Percentiles rank a stretch among this genome's conserved stretches.
Conservation (phyloP, 2,888 invertebrate species). For the Agrochola macilenta region DNA sequence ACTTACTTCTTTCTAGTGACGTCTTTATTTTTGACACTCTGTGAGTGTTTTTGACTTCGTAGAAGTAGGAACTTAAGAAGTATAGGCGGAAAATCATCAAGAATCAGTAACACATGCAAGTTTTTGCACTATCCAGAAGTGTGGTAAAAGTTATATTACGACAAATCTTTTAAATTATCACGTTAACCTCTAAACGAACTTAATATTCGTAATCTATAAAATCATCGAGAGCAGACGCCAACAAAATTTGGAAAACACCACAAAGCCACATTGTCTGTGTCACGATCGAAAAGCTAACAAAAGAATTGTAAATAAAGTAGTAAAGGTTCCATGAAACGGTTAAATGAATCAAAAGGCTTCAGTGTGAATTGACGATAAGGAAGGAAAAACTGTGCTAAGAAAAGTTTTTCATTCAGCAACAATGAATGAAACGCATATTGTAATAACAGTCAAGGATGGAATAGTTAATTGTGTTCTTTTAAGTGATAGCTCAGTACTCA, state of each 20-base stretch:
- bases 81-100: background rate
- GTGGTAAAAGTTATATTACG: background rate
- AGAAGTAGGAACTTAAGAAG: background rate
- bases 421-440: conserved; percentile 44
- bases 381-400: conserved; percentile 16
- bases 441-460: conserved; percentile 22
- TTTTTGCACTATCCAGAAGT: background rate
- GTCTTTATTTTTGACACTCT: conserved; percentile 6
- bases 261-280: background rate
- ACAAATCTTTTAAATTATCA: background rate
- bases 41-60: background rate
- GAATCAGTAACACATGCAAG: background rate
- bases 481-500: conserved; percentile 4
- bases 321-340: background rate
- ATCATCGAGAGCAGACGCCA: background rate
- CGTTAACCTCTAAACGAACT: background rate
- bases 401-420: conserved; percentile 38
- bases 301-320: background rate
- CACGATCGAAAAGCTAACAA: background rate
- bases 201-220: too few species aligned
- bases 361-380: background rate
- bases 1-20: conserved; percentile 1
- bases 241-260: background rate
- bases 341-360: conserved; percentile 4
- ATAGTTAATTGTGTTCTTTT: conserved; percentile 17